Conservation (phyloP, 2,113 vertebrate species). For the Sphaerodactylus townsendi region DNA sequence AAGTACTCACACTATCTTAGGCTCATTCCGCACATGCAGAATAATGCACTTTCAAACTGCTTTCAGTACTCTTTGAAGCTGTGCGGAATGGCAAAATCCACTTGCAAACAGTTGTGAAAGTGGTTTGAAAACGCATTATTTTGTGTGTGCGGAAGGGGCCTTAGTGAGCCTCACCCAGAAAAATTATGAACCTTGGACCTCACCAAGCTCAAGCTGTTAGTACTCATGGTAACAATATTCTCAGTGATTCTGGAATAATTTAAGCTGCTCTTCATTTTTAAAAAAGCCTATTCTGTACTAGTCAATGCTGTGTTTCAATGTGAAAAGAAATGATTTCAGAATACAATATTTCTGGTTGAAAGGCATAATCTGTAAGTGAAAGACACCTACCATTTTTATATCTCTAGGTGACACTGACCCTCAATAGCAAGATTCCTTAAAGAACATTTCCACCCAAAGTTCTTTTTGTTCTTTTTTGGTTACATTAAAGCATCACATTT, state of each 20-base stretch:
- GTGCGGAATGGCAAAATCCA: no score
- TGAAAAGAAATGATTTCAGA: background rate
- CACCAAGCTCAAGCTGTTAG: background rate
- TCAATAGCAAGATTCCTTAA: background rate
- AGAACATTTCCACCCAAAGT: background rate
- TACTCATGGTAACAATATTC: background rate
- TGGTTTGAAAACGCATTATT: no score
- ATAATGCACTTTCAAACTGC: no score
- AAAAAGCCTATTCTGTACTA: background rate
- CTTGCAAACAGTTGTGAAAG: no score
- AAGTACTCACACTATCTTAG: no score
- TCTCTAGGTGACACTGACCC: background rate
- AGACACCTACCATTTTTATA: background rate
- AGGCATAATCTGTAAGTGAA: background rate
- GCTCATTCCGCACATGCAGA: no score
- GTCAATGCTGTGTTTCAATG: background rate
- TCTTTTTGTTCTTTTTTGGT: conserved; percentile 37
- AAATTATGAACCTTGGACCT: background rate
- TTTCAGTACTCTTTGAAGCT: no score
- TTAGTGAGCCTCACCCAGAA: background rate
- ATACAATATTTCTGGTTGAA: background rate
- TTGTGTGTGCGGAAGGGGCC: no score
- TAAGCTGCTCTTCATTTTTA: background rate
- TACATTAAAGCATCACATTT: background rate
- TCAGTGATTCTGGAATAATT: background rate